A percentile compares a stretch with the other conserved stretches of the same genome.
Evolutionary conservation across 2,888 invertebrate genomes (phyloP).

Genomic region (Ophonus ardosiacus): DNA sequence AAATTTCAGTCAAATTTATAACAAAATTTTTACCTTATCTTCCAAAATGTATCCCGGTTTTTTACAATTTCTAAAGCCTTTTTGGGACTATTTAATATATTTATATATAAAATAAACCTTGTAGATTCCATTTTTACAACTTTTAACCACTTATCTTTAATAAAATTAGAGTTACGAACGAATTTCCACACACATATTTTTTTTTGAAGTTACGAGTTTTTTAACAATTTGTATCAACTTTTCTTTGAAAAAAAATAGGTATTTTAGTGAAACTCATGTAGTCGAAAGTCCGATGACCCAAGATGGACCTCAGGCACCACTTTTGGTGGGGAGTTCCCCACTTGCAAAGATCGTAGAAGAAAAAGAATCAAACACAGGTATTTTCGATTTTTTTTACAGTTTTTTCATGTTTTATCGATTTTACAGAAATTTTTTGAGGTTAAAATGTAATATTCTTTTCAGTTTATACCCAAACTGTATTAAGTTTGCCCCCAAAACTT

Average conservation of each 20-base stretch:
- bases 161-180: no score
- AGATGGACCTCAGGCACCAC: slow-evolving; percentile 64
- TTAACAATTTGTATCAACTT: slow-evolving; percentile 12
- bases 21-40: no score
- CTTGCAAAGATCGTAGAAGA: slow-evolving; percentile 24
- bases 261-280: slow-evolving; percentile 73
- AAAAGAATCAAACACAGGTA: slow-evolving; percentile 34
- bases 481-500: slow-evolving; percentile 81
- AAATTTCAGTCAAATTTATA: no score
- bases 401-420: no score
- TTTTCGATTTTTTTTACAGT: slow-evolving; percentile 40
- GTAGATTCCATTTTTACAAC: no score
- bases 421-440: neutral
- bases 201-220: neutral
- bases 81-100: no score
- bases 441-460: slow-evolving; percentile 42
- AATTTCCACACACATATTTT: neutral
- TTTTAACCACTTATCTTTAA: no score
- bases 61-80: no score
- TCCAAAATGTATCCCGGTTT: no score
- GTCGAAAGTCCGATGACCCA: slow-evolving; percentile 74
- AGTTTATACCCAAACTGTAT: slow-evolving; percentile 83
- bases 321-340: slow-evolving; percentile 66
- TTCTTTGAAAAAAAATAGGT: slow-evolving; percentile 65
- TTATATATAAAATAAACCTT: no score